Conservation (phyloP, 2,797 vertebrate genomes). For the Tadarida brasiliensis region DNA sequence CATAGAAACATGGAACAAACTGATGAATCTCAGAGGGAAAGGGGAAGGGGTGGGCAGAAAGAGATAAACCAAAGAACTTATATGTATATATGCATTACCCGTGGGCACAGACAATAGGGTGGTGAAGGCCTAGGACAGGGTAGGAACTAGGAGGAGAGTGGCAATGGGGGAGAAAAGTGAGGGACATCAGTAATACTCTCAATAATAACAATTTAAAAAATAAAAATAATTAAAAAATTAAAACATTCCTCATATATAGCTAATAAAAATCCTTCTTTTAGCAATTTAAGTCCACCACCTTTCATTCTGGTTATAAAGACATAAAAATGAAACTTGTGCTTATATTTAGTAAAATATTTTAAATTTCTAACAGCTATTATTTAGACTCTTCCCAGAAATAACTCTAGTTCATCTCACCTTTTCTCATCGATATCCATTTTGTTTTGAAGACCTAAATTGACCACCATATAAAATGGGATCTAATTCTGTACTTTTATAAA, state of each 20-base stretch:
- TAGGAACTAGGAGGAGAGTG: too few relatives aligned
- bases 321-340: constrained; percentile 1
- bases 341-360: constrained; percentile 11
- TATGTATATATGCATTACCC: too few relatives aligned
- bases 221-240: too few relatives aligned
- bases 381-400: constrained; percentile 23
- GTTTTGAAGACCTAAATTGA: neutral
- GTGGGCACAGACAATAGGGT: too few relatives aligned
- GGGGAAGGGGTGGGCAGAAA: too few relatives aligned
- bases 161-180: too few relatives aligned
- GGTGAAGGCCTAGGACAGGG: too few relatives aligned
- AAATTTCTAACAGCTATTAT: constrained; percentile 3
- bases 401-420: neutral
- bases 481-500: constrained; percentile 23
- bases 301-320: constrained; percentile 24
- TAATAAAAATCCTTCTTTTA: constrained; percentile 32
- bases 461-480: neutral
- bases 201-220: too few relatives aligned
- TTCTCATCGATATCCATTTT: neutral
- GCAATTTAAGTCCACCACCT: neutral
- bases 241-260: constrained; percentile 15
- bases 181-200: too few relatives aligned
- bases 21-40: too few relatives aligned
- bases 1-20: too few relatives aligned
- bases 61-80: too few relatives aligned